These are phyloP conservation scores for Sympetrum striolatum DNA, from an alignment of 2,888 invertebrate genomes.

Conservation along the genomic window DNA sequence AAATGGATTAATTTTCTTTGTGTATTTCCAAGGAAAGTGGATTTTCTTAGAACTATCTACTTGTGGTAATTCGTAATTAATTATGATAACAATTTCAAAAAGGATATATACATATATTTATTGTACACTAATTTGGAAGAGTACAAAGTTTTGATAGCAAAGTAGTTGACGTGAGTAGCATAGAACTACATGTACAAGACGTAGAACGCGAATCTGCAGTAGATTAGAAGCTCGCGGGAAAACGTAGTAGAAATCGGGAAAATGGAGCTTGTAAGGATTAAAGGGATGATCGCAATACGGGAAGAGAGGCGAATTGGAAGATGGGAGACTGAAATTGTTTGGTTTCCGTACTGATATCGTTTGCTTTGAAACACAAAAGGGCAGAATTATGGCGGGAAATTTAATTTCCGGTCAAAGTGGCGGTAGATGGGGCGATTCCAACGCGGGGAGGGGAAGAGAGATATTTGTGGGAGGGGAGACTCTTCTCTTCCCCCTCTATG, in stretches of 20 bases:
- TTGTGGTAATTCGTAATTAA: no score
- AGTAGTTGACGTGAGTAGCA: no score
- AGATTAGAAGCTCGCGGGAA: no score
- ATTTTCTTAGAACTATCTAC: no score
- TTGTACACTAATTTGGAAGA: no score
- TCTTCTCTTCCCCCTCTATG: not conserved
- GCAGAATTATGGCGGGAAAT: not conserved
- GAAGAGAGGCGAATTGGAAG: not conserved
- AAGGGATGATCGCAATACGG: not conserved
- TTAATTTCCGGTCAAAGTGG: not conserved
- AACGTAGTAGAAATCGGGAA: not conserved
- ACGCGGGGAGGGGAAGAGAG: not conserved
- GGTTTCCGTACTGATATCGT: not conserved
- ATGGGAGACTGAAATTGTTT: not conserved
- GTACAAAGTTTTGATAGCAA: no score
- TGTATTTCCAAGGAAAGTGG: no score
- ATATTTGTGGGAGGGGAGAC: not conserved
- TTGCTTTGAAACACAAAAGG: not conserved
- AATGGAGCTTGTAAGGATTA: not conserved
- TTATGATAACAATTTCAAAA: no score
- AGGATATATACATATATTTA: no score
- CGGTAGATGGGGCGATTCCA: not conserved
- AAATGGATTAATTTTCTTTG: no score
- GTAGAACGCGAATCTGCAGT: no score
- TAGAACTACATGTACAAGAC: no score